Percentiles rank a stretch among this genome's conserved stretches.
These are phyloP conservation scores for Andrena haemorrhoa DNA, from an alignment of 2,888 invertebrate species.

Conservation along the genomic window DNA sequence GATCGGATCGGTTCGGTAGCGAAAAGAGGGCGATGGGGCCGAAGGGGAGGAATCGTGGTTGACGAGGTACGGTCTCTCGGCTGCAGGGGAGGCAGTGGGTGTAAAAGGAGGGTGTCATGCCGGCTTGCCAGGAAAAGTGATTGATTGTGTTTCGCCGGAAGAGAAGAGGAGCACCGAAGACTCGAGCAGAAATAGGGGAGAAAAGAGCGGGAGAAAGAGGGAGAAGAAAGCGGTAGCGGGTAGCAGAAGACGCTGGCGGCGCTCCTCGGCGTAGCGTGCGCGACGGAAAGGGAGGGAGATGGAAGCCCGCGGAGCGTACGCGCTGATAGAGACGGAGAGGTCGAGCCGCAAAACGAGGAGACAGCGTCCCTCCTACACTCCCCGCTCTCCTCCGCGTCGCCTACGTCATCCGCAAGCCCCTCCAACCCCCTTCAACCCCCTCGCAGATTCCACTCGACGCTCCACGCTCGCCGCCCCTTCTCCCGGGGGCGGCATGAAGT, in stretches of 20 bases:
- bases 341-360: constrained; percentile 78
- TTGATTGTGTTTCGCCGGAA: constrained; percentile 85
- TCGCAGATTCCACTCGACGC: constrained; percentile 77
- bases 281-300: constrained; percentile 47
- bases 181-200: constrained; percentile 64
- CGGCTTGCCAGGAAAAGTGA: constrained; percentile 83
- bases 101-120: constrained; percentile 83
- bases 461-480: constrained; percentile 34
- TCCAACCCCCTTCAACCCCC: constrained; percentile 70
- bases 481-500: constrained; percentile 70
- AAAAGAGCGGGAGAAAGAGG: constrained; percentile 59
- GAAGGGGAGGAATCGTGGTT: constrained; percentile 60
- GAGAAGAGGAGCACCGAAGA: constrained; percentile 72
- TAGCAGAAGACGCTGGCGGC: constrained; percentile 55
- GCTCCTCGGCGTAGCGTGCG: constrained; percentile 5
- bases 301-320: constrained; percentile 60
- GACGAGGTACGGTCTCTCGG: constrained; percentile 66
- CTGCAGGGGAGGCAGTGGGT: constrained; percentile 79
- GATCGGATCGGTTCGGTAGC: constrained; percentile 68
- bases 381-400: constrained; percentile 51
- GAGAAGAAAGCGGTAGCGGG: constrained; percentile 41
- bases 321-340: constrained; percentile 80
- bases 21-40: constrained; percentile 51
- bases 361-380: constrained; percentile 70
- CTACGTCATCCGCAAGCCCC: constrained; percentile 73